A percentile compares a stretch with the other conserved stretches of the same genome.
phyloP scores from a whole-genome alignment of 2,113 vertebrate genomes.

The Callopanchax toddi region DNA sequence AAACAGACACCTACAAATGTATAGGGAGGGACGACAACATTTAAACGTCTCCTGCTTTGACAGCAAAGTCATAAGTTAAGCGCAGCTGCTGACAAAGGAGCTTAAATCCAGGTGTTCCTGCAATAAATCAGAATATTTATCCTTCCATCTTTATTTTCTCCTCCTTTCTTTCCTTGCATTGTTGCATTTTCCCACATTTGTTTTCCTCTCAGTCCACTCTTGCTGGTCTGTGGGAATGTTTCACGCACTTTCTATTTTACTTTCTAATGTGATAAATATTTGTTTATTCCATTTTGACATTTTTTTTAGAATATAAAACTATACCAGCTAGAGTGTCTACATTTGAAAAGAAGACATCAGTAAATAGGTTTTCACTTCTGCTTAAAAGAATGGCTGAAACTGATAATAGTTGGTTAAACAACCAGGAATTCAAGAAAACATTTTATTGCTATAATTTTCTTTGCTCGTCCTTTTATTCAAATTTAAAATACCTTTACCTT shows the following conservation, averaged over 20 bases:
- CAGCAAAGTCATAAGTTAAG: constrained; percentile 2
- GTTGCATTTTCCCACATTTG: background rate
- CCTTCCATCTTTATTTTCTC: background rate
- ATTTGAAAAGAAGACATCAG: background rate
- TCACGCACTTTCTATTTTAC: background rate
- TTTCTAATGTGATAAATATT: background rate
- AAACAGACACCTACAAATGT: background rate
- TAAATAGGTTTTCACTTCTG: background rate
- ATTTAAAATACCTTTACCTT: no score
- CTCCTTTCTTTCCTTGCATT: background rate
- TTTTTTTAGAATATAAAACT: no score
- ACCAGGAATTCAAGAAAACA: no score
- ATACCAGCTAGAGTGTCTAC: no score
- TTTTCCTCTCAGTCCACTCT: background rate
- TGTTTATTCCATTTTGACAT: background rate
- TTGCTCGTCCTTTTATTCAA: no score
- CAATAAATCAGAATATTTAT: background rate
- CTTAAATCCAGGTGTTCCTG: constrained; percentile 6
- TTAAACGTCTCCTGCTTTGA: background rate
- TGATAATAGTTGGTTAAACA: no score
- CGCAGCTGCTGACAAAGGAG: background rate
- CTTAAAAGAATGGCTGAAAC: no score
- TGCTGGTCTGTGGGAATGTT: background rate
- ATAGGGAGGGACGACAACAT: no score
- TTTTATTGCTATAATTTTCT: no score